Conservation (phyloP, 2,888 invertebrate genomes). For the Caradrina clavipalpis region DNA sequence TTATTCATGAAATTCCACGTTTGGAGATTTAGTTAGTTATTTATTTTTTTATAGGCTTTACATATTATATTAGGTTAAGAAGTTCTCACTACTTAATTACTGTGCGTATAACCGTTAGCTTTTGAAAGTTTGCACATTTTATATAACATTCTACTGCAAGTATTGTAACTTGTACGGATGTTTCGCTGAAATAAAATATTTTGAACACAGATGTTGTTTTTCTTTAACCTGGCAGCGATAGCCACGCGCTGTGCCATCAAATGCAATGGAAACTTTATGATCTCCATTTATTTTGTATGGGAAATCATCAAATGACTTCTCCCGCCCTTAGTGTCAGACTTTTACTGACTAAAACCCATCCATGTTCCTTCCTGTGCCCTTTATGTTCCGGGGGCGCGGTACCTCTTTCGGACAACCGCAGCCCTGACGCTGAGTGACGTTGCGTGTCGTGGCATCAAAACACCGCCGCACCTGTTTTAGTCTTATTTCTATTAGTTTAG, state of each 20-base stretch:
- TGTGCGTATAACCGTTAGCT: constrained; percentile 53
- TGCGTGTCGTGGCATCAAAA: too few species aligned
- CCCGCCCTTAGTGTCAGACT: too few species aligned
- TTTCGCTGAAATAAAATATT: constrained; percentile 64
- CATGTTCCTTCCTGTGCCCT: too few species aligned
- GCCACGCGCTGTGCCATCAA: background rate
- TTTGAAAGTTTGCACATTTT: constrained; percentile 66
- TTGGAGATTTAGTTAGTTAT: constrained; percentile 54
- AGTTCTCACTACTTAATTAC: constrained; percentile 54
- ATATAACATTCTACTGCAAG: constrained; percentile 40
- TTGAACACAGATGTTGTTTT: constrained; percentile 33
- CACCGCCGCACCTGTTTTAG: too few species aligned
- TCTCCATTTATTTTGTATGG: too few species aligned
- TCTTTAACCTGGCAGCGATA: background rate
- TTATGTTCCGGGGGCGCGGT: too few species aligned
- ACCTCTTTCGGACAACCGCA: too few species aligned
- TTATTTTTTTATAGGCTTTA: constrained; percentile 62
- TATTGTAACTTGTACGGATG: constrained; percentile 42
- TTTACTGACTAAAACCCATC: too few species aligned
- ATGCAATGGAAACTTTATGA: background rate
- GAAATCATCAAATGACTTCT: too few species aligned
- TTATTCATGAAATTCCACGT: constrained; percentile 57
- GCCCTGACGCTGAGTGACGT: too few species aligned
- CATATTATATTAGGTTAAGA: constrained; percentile 58
- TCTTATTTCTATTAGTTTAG: too few species aligned